Conservation (phyloP, 2,113 vertebrate genomes). For the Corythornis madagascariensis region DNA sequence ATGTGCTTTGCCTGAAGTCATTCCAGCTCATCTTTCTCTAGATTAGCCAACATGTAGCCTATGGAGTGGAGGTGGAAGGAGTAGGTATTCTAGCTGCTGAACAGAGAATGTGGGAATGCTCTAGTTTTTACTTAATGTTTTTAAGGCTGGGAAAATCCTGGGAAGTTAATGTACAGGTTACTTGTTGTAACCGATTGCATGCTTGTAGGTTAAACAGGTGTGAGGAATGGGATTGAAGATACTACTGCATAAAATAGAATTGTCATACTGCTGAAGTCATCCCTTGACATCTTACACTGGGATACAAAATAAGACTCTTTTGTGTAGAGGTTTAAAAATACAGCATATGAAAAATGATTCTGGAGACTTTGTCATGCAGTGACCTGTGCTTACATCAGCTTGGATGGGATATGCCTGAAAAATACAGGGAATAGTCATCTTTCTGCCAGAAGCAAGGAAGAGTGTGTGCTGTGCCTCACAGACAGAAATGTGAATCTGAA, state of each 20-base stretch:
- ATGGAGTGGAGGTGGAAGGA: background rate
- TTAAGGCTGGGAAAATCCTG: background rate
- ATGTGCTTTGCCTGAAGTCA: background rate
- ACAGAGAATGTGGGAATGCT: background rate
- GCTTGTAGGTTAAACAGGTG: background rate
- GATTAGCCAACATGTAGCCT: background rate
- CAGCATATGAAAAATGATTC: fast-evolving
- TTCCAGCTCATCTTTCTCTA: background rate
- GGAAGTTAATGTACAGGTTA: background rate
- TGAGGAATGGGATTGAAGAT: background rate
- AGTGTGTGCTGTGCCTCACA: background rate
- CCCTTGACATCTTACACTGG: background rate
- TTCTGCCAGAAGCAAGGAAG: background rate
- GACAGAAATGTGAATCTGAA: background rate
- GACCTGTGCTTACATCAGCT: background rate
- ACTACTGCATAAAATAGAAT: background rate
- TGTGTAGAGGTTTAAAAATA: background rate
- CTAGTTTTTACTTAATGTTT: background rate
- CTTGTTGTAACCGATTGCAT: background rate
- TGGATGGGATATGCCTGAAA: background rate
- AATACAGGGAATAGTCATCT: background rate
- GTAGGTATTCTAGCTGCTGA: background rate
- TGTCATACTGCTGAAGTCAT: background rate
- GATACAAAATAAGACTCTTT: background rate
- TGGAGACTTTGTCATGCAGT: background rate